Conservation (phyloP, 2,113 vertebrate species). For the Thunnus thynnus region DNA sequence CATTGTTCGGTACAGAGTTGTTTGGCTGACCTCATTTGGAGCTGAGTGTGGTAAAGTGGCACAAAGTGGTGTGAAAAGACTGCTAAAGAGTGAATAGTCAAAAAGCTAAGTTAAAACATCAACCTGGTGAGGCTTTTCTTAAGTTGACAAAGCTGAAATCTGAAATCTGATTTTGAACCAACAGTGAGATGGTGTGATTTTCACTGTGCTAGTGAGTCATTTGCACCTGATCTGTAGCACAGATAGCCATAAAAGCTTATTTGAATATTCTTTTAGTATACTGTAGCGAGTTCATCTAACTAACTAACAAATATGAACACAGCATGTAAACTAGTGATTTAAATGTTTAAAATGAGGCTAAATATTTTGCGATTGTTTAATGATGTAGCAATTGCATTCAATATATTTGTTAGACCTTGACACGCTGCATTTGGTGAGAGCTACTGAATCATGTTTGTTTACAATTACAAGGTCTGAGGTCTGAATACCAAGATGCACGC, state of each 20-base stretch:
- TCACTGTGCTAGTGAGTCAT: not conserved
- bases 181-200: not conserved
- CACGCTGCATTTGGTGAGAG: too few relatives aligned
- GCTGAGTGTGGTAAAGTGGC: not conserved
- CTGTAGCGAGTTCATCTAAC: not conserved
- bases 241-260: not conserved
- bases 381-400: not conserved
- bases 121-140: not conserved
- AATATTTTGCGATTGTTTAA: not conserved
- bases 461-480: not conserved
- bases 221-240: not conserved
- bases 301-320: not conserved
- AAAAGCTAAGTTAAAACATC: not conserved
- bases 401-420: not conserved
- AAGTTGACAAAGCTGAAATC: not conserved
- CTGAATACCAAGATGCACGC: slow-evolving; percentile 1
- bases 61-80: not conserved
- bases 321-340: not conserved
- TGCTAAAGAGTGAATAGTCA: not conserved
- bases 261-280: not conserved
- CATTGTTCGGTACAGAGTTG: not conserved
- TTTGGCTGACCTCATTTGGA: not conserved
- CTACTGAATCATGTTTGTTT: too few relatives aligned
- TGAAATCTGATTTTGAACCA: not conserved
- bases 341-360: not conserved